phyloP scores from a whole-genome alignment of 2,113 vertebrate species.

The Hippocampus comes region DNA sequence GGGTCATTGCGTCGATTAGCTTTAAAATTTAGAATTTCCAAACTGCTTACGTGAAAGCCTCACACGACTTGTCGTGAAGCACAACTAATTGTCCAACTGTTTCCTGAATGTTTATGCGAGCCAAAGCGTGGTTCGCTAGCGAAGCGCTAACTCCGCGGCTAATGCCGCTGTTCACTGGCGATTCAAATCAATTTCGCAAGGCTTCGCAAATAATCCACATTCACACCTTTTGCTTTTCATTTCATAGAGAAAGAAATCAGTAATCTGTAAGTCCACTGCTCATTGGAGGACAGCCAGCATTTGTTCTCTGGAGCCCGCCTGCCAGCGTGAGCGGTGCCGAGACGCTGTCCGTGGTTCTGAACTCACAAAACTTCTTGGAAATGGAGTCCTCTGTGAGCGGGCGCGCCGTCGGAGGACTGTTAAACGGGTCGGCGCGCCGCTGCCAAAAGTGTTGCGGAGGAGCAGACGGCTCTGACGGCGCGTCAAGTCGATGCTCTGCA shows the following conservation, averaged over 20 bases:
- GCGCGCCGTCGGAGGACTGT: neutral
- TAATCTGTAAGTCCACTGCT: constrained; percentile 35
- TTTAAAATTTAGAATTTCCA: no score
- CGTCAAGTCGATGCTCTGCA: constrained; percentile 10
- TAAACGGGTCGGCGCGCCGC: constrained; percentile 25
- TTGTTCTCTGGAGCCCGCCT: constrained; percentile 28
- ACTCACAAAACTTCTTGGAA: constrained; percentile 27
- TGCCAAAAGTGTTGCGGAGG: constrained; percentile 40
- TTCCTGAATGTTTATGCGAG: no score
- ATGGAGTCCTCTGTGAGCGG: neutral
- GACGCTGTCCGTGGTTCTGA: constrained; percentile 64
- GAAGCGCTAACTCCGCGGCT: no score
- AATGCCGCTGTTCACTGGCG: no score
- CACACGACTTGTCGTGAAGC: no score
- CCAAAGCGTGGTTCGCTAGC: no score
- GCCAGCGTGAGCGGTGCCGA: constrained; percentile 5
- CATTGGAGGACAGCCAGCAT: constrained; percentile 41
- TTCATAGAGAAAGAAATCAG: constrained; percentile 19
- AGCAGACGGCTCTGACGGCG: constrained; percentile 18
- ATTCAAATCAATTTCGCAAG: no score
- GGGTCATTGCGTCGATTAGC: no score
- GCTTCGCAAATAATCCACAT: no score
- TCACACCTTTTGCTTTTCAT: no score
- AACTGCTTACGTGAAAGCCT: no score
- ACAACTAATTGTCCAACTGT: no score